Evolutionary conservation across 2,888 invertebrate genomes (phyloP), one percentile per base, ranked within the genome.

Genomic region (Pteria penguin): DNA sequence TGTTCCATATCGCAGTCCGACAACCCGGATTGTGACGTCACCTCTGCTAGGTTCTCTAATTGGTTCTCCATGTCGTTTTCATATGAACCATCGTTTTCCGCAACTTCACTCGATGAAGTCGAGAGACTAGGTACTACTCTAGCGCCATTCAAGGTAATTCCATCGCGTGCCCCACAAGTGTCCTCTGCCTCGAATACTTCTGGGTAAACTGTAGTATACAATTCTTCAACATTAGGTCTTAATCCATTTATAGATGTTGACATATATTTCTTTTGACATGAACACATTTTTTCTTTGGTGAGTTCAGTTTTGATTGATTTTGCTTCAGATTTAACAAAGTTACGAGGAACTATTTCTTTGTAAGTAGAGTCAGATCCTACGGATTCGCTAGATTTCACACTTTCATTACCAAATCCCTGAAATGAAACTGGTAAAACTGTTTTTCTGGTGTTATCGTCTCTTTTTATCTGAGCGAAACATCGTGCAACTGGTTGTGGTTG

Each of bases 11-110:
- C 61, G n/a, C 32, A 60, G 45, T 73, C 76, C 11, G 73, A 65
- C 11, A 32, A 60, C 26, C 72, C 72, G n/a, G 54, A 36, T 8
- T 58, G 52, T 24, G 32, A 58, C 2, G 69, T 65, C 24, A 55
- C 36, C 32, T 69, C 76, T 5, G 36, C 22, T 18, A 77, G 29
- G 26, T 77, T 77, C 58, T 77, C 76, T n/a, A 77, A 52, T n/a
- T 73, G 62, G 8, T 58, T 54, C 54, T 77, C 76, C 58, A 77
- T 63, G 18, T 54, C 33, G 4, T 62, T 32, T 55, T 77, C 76
- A 45, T 77, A 77, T 18, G 68, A 26, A n/a, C 68, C 72, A 2
- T 57, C 73, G 27, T 70, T 32, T 14, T 22, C 32, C 8, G 68
- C 5, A 0, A 29, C 14, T 27, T 60, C 60, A 45, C 45, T 45